A percentile compares a stretch with the other conserved stretches of the same genome.
These are phyloP conservation scores for Scophthalmus maximus DNA, from an alignment of 2,113 vertebrate species.

Conservation along the genomic window DNA sequence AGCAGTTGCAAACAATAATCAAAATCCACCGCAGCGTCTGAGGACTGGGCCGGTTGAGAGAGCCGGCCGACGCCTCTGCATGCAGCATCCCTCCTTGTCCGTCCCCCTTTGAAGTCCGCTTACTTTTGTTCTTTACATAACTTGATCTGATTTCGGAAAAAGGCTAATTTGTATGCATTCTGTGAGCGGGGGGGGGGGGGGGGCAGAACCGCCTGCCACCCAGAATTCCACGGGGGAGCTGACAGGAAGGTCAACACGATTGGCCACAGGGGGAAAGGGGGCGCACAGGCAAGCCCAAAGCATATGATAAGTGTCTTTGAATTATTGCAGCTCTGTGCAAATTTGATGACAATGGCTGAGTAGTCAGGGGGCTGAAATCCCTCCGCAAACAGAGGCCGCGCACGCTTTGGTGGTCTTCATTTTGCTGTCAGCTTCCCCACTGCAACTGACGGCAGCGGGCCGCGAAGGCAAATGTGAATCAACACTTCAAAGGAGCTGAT, in stretches of 20 bases:
- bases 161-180: slow-evolving; percentile 88
- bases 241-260: slow-evolving; percentile 76
- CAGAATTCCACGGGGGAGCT: slow-evolving; percentile 83
- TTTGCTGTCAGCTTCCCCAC: slow-evolving; percentile 52
- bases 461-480: slow-evolving; percentile 10
- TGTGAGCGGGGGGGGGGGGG: slow-evolving; percentile 34
- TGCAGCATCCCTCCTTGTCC: slow-evolving; percentile 30
- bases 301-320: slow-evolving; percentile 74
- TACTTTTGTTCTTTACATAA: slow-evolving; percentile 92
- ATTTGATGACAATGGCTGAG: slow-evolving; percentile 71
- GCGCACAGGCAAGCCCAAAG: slow-evolving; percentile 62
- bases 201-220: slow-evolving; percentile 81
- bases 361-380: slow-evolving; percentile 67
- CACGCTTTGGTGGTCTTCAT: slow-evolving; percentile 66
- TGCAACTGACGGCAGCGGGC: not conserved
- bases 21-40: slow-evolving; percentile 62
- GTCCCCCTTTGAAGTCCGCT: slow-evolving; percentile 87
- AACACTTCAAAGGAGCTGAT: slow-evolving; percentile 30
- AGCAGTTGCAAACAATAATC: slow-evolving; percentile 71
- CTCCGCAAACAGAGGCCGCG: slow-evolving; percentile 48
- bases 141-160: slow-evolving; percentile 85
- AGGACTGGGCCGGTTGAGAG: slow-evolving; percentile 73
- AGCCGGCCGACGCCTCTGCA: slow-evolving; percentile 26
- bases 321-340: slow-evolving; percentile 76
- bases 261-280: slow-evolving; percentile 43